A percentile compares a stretch with the other conserved stretches of the same genome.
Evolutionary conservation across 2,888 invertebrate genomes (phyloP).

Genomic region (Chelonus formosanus): DNA sequence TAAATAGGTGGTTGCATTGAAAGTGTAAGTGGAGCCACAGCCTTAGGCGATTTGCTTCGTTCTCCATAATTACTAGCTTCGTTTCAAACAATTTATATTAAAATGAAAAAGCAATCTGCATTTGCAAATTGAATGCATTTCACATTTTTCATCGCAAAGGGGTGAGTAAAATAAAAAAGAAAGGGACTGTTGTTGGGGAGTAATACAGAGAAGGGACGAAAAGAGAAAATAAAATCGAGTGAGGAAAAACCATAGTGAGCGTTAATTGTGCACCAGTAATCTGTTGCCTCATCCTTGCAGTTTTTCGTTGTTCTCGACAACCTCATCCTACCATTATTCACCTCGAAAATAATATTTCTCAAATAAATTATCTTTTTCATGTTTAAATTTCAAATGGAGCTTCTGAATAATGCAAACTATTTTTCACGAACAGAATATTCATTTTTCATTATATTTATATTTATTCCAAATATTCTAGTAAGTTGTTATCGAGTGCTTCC

Average conservation of each 20-base stretch:
- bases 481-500: no score
- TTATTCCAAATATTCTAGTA: no score
- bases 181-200: not conserved
- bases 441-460: no score
- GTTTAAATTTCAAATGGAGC: not conserved
- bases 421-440: not conserved
- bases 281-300: conserved; percentile 42
- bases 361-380: conserved; percentile 14
- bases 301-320: conserved; percentile 2
- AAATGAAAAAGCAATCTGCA: conserved; percentile 62
- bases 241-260: conserved; percentile 42
- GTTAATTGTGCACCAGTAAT: conserved; percentile 57
- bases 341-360: conserved; percentile 9
- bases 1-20: no score
- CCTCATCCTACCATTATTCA: conserved; percentile 13
- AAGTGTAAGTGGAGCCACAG: conserved; percentile 15
- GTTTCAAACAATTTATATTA: conserved; percentile 62
- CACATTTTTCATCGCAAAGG: conserved; percentile 38
- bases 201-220: conserved; percentile 7
- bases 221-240: conserved; percentile 47
- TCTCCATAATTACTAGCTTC: conserved; percentile 58
- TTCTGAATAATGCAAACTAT: not conserved
- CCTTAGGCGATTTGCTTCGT: conserved; percentile 17
- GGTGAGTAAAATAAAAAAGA: conserved; percentile 36
- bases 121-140: conserved; percentile 59